Base-by-base conservation (phyloP, 1,140 invertebrate genomes). In the Archivesica marissinica region DNA sequence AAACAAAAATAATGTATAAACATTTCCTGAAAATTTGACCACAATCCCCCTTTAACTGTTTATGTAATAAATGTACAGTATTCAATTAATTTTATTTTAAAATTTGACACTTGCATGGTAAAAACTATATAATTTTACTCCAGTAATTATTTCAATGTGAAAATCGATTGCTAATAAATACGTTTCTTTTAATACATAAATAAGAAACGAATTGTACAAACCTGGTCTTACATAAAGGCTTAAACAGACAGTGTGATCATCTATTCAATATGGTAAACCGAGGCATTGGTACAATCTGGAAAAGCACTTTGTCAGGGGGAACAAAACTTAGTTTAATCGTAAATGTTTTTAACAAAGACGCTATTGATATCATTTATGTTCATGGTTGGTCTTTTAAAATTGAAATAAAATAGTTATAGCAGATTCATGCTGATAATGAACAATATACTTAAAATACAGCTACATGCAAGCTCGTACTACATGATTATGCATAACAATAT, bases 101-200 rank as follows among this genome's bases (percentile, higher is more conserved):
- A n/a, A n/a, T n/a, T n/a, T n/a, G n/a, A n/a, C n/a, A n/a, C n/a
- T n/a, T n/a, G n/a, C n/a, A n/a, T n/a, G n/a, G n/a, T n/a, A n/a
- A n/a, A n/a, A n/a, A n/a, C n/a, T n/a, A n/a, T n/a, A n/a, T n/a
- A n/a, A n/a, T n/a, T n/a, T n/a, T n/a, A n/a, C n/a, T n/a, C n/a
- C n/a, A n/a, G n/a, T n/a, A n/a, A n/a, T n/a, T n/a, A n/a, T n/a
- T n/a, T n/a, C 25, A 59, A 59, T 6, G 33, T 28, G 17, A 59
- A 59, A 59, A 59, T 59, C 54, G 54, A 59, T 59, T 59, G 6
- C 54, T 23, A 28, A 59, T 59, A 59, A 59, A 59, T 28, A 15
- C 1, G 3, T 59, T 59, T 59, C 25, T n/a, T 59, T 59, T 28
- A 28, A 54, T 28, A 28, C 13, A 28, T 59, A 59, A 20, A 28